phyloP scores from a whole-genome alignment of 2,888 invertebrate genomes.

The Punctoribates punctum region DNA sequence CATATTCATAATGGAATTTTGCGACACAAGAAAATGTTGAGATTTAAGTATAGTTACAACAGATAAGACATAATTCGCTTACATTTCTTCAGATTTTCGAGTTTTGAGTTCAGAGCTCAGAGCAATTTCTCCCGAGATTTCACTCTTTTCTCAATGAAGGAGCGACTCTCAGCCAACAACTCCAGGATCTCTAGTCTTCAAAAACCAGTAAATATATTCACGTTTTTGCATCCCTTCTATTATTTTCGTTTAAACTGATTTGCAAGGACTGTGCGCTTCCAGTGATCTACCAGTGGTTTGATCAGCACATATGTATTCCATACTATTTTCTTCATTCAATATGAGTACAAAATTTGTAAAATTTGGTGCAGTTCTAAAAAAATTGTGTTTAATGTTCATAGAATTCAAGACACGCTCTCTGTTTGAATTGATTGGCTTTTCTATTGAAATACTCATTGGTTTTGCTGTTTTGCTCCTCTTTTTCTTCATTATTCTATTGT shows the following conservation, averaged over 20 bases:
- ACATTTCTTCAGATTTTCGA: not conserved
- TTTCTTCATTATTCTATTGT: constrained; percentile 36
- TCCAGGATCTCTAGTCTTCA: constrained; percentile 3
- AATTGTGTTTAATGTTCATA: not conserved
- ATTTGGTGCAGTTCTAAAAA: constrained; percentile 5
- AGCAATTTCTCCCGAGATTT: constrained; percentile 6
- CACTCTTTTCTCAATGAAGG: constrained; percentile 12
- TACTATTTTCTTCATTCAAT: not conserved
- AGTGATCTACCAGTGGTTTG: too few species aligned
- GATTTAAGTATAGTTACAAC: not conserved
- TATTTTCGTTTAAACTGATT: not conserved
- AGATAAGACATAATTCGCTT: constrained; percentile 5
- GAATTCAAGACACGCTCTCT: constrained; percentile 33
- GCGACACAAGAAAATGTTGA: not conserved
- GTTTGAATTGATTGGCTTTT: constrained; percentile 5
- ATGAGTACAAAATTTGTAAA: not conserved
- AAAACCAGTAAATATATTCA: not conserved
- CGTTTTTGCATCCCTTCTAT: not conserved
- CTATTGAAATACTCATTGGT: not conserved
- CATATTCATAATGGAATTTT: not conserved
- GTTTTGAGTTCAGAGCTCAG: not conserved
- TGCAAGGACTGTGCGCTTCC: too few species aligned
- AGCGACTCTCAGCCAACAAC: not conserved
- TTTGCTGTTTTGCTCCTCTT: not conserved
- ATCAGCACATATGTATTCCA: too few species aligned